These are phyloP conservation scores for Coregonus suidteri DNA, from an alignment of 2,797 vertebrate genomes.

Conservation along the genomic window DNA sequence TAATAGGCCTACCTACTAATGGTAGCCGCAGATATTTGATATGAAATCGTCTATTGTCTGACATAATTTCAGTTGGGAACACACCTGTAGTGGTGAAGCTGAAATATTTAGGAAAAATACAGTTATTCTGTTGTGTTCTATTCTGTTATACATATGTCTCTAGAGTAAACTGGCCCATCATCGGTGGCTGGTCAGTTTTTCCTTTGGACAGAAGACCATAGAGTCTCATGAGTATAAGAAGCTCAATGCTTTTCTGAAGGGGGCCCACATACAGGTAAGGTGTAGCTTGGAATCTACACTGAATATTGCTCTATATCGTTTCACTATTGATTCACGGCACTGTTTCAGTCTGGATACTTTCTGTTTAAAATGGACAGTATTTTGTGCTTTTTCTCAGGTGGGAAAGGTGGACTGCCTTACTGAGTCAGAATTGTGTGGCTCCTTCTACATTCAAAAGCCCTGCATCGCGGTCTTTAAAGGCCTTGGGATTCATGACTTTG, in stretches of 20 bases:
- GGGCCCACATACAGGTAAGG: constrained; percentile 88
- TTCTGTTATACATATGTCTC: neutral
- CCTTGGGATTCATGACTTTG: constrained; percentile 89
- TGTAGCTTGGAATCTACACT: neutral
- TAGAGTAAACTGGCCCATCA: constrained; percentile 87
- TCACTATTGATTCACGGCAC: neutral
- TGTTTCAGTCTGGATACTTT: neutral
- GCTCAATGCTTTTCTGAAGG: constrained; percentile 82
- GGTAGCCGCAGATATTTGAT: neutral
- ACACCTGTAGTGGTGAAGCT: neutral
- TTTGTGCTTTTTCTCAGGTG: constrained; percentile 74
- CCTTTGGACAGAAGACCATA: constrained; percentile 77
- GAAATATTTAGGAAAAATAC: neutral
- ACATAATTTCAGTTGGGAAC: constrained; percentile 25
- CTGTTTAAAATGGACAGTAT: neutral
- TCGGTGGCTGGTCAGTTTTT: constrained; percentile 93
- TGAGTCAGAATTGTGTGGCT: constrained; percentile 80
- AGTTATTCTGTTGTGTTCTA: neutral
- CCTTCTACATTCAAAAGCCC: constrained; percentile 87
- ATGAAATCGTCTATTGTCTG: neutral
- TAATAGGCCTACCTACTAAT: neutral
- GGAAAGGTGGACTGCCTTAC: constrained; percentile 86
- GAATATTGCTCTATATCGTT: neutral
- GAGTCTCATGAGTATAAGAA: constrained; percentile 88
- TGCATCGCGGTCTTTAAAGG: constrained; percentile 94